phyloP scores from a whole-genome alignment of 2,113 vertebrate genomes.

The Rhynchopsitta pachyrhyncha region DNA sequence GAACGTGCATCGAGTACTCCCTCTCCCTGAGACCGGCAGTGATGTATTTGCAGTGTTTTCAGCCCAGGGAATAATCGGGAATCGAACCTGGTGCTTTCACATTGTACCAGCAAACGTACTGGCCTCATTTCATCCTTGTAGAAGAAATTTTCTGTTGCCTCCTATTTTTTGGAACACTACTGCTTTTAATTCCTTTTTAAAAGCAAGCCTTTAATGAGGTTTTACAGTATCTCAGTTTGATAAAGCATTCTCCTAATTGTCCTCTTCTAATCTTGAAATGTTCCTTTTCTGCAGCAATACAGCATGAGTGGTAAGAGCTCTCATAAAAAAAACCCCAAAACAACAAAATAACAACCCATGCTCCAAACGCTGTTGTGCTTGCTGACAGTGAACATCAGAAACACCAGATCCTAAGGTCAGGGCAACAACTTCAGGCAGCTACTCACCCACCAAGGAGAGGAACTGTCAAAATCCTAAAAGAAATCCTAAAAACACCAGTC shows the following conservation, averaged over 20 bases:
- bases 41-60: background rate
- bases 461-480: background rate
- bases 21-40: background rate
- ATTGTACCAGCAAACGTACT: background rate
- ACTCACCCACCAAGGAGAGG: background rate
- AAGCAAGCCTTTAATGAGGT: background rate
- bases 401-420: background rate
- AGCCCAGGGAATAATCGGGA: background rate
- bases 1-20: accelerated
- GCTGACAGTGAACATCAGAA: accelerated
- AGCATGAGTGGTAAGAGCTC: background rate
- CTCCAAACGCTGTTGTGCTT: background rate
- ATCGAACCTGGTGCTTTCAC: background rate
- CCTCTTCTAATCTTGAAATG: background rate
- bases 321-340: background rate
- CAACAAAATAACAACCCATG: background rate
- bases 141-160: background rate
- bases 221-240: background rate
- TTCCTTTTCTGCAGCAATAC: background rate
- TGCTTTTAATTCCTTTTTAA: background rate
- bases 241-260: background rate
- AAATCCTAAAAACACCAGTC: background rate
- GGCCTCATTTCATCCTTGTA: background rate
- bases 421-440: background rate
- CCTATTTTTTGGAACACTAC: accelerated